phyloP scores from a whole-genome alignment of 2,888 invertebrate genomes.

The Ctenicera cuprea region DNA sequence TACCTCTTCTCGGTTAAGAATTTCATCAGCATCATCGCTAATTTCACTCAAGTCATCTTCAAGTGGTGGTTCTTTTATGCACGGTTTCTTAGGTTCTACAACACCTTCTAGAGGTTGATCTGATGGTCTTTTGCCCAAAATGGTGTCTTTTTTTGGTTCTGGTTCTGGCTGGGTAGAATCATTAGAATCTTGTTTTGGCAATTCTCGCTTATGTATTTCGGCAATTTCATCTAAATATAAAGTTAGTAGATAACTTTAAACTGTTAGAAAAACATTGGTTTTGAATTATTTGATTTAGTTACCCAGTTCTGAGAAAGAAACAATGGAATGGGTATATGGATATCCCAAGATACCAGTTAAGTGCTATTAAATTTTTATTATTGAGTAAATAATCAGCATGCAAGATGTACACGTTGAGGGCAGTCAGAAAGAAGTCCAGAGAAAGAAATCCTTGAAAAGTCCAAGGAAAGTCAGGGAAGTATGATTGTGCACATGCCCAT shows the following conservation, averaged over 20 bases:
- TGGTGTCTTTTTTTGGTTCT: slow-evolving; percentile 58
- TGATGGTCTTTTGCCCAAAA: slow-evolving; percentile 64
- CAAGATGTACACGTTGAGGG: too few species aligned
- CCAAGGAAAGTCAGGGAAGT: too few species aligned
- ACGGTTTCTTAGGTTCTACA: slow-evolving; percentile 73
- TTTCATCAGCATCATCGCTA: slow-evolving; percentile 92
- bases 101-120: slow-evolving; percentile 70
- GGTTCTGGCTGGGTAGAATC: slow-evolving; percentile 36
- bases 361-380: too few species aligned
- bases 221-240: slow-evolving; percentile 34
- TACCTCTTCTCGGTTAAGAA: slow-evolving; percentile 85
- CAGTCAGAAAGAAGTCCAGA: too few species aligned
- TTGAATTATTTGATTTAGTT: too few species aligned
- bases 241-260: too few species aligned
- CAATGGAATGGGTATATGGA: too few species aligned
- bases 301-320: too few species aligned
- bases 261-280: too few species aligned
- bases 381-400: neutral
- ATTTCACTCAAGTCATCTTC: slow-evolving; percentile 89
- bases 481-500: too few species aligned
- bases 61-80: slow-evolving; percentile 71
- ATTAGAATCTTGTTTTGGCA: slow-evolving; percentile 48
- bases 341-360: too few species aligned
- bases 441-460: too few species aligned
- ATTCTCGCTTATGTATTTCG: slow-evolving; percentile 60